These are phyloP conservation scores for Berghia stephanieae DNA, from an alignment of 1,140 invertebrate genomes.

Conservation along the genomic window DNA sequence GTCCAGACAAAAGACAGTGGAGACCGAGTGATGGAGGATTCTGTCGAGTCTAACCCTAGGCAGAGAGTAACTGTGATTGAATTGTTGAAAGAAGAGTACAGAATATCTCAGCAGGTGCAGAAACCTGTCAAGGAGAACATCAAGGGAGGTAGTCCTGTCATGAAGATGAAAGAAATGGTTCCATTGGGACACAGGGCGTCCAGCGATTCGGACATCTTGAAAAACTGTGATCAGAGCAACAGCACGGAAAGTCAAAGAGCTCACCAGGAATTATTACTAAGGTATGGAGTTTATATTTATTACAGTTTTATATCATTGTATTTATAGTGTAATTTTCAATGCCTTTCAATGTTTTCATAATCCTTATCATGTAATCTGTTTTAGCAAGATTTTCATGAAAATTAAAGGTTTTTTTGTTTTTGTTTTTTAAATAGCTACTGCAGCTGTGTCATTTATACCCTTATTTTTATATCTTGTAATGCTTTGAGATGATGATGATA, in stretches of 20 bases:
- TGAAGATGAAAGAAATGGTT: neutral
- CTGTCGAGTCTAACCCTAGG: neutral
- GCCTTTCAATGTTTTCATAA: too few relatives aligned
- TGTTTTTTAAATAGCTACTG: too few relatives aligned
- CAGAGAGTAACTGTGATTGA: conserved; percentile 55
- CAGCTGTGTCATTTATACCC: too few relatives aligned
- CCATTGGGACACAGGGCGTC: conserved; percentile 41
- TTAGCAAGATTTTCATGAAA: too few relatives aligned
- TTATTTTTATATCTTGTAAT: too few relatives aligned
- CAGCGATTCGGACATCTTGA: conserved; percentile 52
- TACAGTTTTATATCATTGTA: too few relatives aligned
- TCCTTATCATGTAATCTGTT: too few relatives aligned
- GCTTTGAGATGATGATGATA: too few relatives aligned
- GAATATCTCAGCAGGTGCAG: conserved; percentile 16
- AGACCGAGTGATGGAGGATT: too few relatives aligned
- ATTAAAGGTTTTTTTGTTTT: neutral
- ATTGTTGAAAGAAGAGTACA: conserved; percentile 60
- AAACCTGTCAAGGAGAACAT: neutral
- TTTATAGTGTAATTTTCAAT: too few relatives aligned
- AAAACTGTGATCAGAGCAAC: conserved; percentile 39
- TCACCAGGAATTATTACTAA: conserved; percentile 6
- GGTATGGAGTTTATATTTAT: conserved; percentile 17
- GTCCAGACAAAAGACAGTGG: conserved; percentile 34
- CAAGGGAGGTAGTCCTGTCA: neutral
- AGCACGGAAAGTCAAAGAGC: neutral